Conservation (phyloP, 1,140 invertebrate species). For the Dendroctonus ponderosae region DNA sequence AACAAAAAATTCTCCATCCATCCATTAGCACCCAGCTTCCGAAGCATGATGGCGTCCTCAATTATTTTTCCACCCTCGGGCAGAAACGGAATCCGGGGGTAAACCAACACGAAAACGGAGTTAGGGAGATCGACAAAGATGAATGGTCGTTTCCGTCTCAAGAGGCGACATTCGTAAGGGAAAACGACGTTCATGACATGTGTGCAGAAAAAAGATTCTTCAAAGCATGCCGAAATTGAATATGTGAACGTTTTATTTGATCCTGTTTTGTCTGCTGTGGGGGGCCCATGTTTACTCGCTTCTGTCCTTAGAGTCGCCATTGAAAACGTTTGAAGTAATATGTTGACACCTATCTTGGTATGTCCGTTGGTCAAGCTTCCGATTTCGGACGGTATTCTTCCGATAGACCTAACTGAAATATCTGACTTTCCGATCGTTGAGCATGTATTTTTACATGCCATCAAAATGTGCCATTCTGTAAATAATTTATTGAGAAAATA, state of each 20-base stretch:
- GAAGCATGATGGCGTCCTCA: constrained; percentile 19
- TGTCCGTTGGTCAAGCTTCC: too few species aligned
- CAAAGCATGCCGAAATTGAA: constrained; percentile 34
- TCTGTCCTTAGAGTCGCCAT: too few species aligned
- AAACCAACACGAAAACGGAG: constrained; percentile 26
- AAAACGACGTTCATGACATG: constrained; percentile 31
- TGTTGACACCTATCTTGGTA: too few species aligned
- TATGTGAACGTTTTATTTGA: constrained; percentile 22
- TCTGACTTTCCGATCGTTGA: too few species aligned
- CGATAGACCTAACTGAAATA: too few species aligned
- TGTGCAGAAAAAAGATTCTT: constrained; percentile 35
- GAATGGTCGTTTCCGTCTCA: constrained; percentile 36
- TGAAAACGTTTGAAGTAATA: too few species aligned
- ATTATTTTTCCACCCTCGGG: constrained; percentile 30
- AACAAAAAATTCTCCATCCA: constrained; percentile 11
- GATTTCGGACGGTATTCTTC: too few species aligned
- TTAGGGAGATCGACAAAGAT: constrained; percentile 34
- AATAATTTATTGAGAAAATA: neutral
- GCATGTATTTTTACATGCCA: too few species aligned
- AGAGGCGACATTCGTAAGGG: constrained; percentile 30
- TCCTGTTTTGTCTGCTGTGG: constrained; percentile 24
- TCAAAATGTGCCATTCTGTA: too few species aligned
- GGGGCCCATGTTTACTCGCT: neutral
- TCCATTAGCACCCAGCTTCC: constrained; percentile 1
- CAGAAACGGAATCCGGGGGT: constrained; percentile 25